These are phyloP conservation scores for Venustaconcha ellipsiformis DNA, from an alignment of 1,140 invertebrate species.

Conservation along the genomic window DNA sequence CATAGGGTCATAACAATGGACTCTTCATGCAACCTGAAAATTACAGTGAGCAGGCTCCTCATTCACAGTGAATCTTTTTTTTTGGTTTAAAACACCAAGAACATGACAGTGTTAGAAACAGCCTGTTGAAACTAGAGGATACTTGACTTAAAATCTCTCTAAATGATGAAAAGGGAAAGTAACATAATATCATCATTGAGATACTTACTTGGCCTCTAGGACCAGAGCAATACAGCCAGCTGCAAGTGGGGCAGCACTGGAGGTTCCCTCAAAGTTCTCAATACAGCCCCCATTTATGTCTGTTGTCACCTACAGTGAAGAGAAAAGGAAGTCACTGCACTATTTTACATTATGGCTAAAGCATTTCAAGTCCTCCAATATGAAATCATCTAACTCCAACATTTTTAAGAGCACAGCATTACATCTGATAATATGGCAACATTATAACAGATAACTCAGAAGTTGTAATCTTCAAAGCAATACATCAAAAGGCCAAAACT, in stretches of 20 bases:
- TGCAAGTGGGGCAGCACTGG: slow-evolving; percentile 74
- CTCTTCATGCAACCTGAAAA: no score
- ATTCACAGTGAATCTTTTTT: no score
- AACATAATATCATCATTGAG: background rate
- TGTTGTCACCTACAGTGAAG: slow-evolving; percentile 60
- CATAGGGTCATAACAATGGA: no score
- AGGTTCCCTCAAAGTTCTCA: slow-evolving; percentile 71
- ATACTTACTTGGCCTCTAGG: slow-evolving; percentile 73
- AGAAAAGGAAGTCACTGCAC: background rate
- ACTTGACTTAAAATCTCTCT: no score
- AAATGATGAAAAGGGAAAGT: background rate
- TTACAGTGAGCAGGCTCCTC: no score
- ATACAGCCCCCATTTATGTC: slow-evolving; percentile 66
- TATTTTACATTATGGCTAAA: no score
- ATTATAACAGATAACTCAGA: background rate
- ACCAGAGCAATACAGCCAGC: slow-evolving; percentile 74
- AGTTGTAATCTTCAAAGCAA: no score
- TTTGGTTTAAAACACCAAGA: no score
- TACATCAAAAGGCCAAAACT: no score
- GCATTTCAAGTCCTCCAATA: background rate
- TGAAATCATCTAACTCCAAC: background rate
- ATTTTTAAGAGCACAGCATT: background rate
- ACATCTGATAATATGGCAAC: background rate
- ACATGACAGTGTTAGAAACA: no score
- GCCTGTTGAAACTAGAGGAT: no score